These are phyloP conservation scores for Philopotamus ludificatus DNA, from an alignment of 1,140 invertebrate genomes.

Conservation along the genomic window DNA sequence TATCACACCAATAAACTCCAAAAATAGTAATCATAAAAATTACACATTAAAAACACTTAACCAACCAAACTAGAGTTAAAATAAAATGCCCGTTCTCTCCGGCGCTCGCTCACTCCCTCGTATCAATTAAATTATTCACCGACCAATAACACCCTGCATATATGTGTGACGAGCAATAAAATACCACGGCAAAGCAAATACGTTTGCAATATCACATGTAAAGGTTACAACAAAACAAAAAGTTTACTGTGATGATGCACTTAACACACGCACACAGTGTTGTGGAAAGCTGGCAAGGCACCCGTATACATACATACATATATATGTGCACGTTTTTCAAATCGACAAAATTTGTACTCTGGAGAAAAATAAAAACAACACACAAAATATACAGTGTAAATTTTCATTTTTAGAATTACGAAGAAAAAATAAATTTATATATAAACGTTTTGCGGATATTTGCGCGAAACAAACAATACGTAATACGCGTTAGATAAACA, in stretches of 20 bases:
- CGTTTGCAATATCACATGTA: slow-evolving; percentile 17
- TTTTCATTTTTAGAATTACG: neutral
- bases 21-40: too few species aligned
- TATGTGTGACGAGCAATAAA: slow-evolving; percentile 18
- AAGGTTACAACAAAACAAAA: slow-evolving; percentile 2
- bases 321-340: slow-evolving; percentile 3
- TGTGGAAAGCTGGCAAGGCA: slow-evolving; percentile 15
- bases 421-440: too few species aligned
- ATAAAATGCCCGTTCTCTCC: too few species aligned
- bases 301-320: neutral
- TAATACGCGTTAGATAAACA: too few species aligned
- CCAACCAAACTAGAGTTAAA: too few species aligned
- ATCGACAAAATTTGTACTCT: slow-evolving; percentile 15
- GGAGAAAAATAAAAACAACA: neutral
- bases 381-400: slow-evolving; percentile 8
- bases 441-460: too few species aligned
- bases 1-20: too few species aligned
- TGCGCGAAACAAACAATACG: too few species aligned
- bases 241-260: neutral
- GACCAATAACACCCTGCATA: slow-evolving; percentile 20
- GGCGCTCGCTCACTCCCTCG: too few species aligned
- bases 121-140: too few species aligned
- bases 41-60: too few species aligned
- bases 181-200: slow-evolving; percentile 3
- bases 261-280: slow-evolving; percentile 9